phyloP scores from a whole-genome alignment of 1,140 invertebrate species.

The Panulirus ornatus region DNA sequence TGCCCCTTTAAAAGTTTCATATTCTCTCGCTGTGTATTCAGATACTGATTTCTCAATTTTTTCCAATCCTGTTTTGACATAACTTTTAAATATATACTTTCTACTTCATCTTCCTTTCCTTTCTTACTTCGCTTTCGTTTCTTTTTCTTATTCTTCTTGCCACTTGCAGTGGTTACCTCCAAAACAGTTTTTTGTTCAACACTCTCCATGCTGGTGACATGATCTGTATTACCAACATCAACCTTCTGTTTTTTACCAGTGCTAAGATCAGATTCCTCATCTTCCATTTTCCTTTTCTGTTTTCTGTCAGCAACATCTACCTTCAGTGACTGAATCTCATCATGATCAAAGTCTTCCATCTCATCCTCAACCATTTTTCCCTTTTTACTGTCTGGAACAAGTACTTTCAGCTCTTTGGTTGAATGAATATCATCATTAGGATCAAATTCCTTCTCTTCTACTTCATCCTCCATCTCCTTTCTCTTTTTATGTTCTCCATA shows the following conservation, averaged over 20 bases:
- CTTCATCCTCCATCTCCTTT: background rate
- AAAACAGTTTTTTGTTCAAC: background rate
- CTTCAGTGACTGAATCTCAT: background rate
- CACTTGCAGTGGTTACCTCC: background rate
- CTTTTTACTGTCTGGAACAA: too few species aligned
- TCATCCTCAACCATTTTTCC: background rate
- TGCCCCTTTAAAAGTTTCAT: slow-evolving; percentile 60
- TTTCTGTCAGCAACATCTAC: background rate
- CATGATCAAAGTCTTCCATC: background rate
- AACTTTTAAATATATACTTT: slow-evolving; percentile 65
- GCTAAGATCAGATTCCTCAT: background rate
- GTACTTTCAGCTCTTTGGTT: background rate
- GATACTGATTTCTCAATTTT: slow-evolving; percentile 62
- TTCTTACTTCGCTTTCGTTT: slow-evolving; percentile 66
- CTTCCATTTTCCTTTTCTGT: slow-evolving; percentile 10
- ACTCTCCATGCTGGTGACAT: background rate
- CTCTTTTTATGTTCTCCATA: background rate
- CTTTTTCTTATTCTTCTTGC: slow-evolving; percentile 62
- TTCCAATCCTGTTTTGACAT: slow-evolving; percentile 71
- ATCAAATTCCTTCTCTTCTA: background rate
- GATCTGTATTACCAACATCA: background rate
- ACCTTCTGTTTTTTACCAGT: background rate
- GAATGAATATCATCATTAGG: background rate
- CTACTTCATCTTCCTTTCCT: slow-evolving; percentile 53
- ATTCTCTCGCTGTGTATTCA: slow-evolving; percentile 63